Percentiles rank a stretch among this genome's conserved stretches.
Conservation (phyloP, 2,888 invertebrate genomes). For the Agonopterix subpropinquella region DNA sequence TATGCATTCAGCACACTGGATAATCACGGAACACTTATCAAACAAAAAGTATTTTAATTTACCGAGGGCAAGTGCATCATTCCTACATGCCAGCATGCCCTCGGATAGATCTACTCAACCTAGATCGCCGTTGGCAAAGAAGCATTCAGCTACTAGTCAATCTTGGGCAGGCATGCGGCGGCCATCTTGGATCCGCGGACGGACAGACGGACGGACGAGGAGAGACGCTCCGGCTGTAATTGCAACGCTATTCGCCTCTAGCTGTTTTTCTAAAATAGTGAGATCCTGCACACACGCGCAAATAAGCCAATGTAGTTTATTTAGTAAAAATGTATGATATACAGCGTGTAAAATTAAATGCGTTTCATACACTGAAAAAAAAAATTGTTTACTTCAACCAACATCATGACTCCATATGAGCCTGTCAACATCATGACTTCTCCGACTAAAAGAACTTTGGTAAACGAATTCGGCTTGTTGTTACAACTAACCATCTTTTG, state of each 20-base stretch:
- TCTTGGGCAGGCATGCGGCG: slow-evolving; percentile 66
- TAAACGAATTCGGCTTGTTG: no score
- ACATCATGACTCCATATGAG: no score
- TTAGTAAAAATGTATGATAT: neutral
- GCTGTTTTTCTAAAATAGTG: slow-evolving; percentile 60
- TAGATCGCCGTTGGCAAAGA: slow-evolving; percentile 63
- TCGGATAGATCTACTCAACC: slow-evolving; percentile 53
- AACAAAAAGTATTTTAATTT: slow-evolving; percentile 69
- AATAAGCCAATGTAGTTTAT: neutral
- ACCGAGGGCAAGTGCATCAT: slow-evolving; percentile 49
- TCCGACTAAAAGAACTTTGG: no score
- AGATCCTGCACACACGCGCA: slow-evolving; percentile 18
- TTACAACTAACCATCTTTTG: no score
- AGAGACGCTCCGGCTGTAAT: slow-evolving; percentile 61
- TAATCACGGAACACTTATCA: slow-evolving; percentile 54
- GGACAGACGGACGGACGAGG: slow-evolving; percentile 53
- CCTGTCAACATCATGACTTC: no score
- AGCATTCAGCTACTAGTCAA: slow-evolving; percentile 69
- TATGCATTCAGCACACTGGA: slow-evolving; percentile 35
- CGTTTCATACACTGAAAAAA: no score
- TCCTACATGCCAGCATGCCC: slow-evolving; percentile 49
- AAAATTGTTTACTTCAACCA: no score
- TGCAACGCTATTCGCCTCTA: slow-evolving; percentile 59
- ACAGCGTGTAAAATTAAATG: no score
- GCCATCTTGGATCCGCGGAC: slow-evolving; percentile 53